Base-by-base conservation (phyloP, 2,797 vertebrate genomes). In the Coranthus polyacanthus region DNA sequence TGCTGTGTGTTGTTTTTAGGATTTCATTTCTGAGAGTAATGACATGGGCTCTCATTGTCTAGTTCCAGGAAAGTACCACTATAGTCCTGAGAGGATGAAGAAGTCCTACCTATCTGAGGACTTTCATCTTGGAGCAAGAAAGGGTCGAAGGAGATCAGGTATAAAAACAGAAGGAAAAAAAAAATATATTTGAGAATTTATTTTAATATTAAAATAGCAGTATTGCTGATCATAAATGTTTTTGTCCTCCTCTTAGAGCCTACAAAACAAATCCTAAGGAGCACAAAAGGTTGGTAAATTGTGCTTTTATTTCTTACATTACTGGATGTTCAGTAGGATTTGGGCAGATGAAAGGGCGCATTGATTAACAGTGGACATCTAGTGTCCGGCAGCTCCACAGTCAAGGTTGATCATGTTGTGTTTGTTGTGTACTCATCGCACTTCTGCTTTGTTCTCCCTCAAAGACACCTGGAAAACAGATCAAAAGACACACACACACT, bases 81-180 rank as follows among this genome's bases (percentile, higher is more conserved):
- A 88, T 34, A 98, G 96, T 77, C 97, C 97, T 0, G 96, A 98
- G 84, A 92, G 90, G 67, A 86, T 95, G 75, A 97, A 96, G 91
- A 98, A 93, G 89, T 94, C 92, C 46, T 94, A 82, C 70, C 92
- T 94, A 11, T 38, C 46, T 3, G 94, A 93, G 0, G 94, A 97
- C 2, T 88, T 93, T 5, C 66, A 88, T 5, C 44, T 43, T 0
- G 85, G 1, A 3, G 80, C 58, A 5, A 84, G 90, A 8, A 93
- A 95, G 46, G 95, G 92, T 16, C 94, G 97, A 60, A 94, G 97
- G 64, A 95, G 95, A 67, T 99, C 98, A 8, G 98, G 98, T 99
- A 88, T 3, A 52, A 5, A 32, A 29, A 26, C 2, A n/a, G 29
- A 10, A 8, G 9, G 29, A 32, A 32, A 32, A 32, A 12, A 46